Evolutionary conservation across 2,113 vertebrate species (phyloP).

Genomic region (Muntiacus muntjak): DNA sequence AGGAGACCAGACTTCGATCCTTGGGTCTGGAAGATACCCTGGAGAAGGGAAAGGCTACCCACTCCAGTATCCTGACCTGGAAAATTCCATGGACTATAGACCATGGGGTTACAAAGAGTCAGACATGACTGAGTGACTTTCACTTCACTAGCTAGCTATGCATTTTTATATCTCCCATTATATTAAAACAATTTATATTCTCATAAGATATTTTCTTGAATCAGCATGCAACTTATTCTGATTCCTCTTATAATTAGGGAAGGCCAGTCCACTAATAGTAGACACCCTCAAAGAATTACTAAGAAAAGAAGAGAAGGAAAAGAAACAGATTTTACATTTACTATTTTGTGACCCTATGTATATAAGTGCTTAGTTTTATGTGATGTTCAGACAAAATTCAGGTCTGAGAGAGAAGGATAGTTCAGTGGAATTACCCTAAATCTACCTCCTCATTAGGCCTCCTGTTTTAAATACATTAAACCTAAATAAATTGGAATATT

Average conservation of each 20-base stretch:
- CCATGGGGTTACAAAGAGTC: background rate
- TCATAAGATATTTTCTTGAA: background rate
- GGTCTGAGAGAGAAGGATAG: background rate
- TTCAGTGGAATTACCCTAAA: background rate
- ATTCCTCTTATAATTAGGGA: background rate
- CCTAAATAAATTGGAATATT: background rate
- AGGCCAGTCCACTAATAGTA: background rate
- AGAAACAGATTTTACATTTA: background rate
- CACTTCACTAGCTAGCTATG: background rate
- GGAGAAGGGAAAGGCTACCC: background rate
- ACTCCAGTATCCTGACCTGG: background rate
- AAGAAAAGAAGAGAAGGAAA: background rate
- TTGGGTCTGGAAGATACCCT: background rate
- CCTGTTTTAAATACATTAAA: background rate
- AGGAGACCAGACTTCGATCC: background rate
- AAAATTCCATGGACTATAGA: background rate
- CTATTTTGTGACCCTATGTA: background rate
- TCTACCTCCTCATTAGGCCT: background rate
- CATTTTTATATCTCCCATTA: background rate
- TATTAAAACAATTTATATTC: constrained; percentile 3
- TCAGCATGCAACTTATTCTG: background rate
- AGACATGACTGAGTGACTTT: background rate
- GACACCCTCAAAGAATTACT: background rate
- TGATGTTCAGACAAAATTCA: background rate
- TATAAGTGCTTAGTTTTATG: background rate